Evolutionary conservation across 2,888 invertebrate species (phyloP), one percentile per base, ranked within the genome.

Genomic region (Pardosa pseudoannulata): DNA sequence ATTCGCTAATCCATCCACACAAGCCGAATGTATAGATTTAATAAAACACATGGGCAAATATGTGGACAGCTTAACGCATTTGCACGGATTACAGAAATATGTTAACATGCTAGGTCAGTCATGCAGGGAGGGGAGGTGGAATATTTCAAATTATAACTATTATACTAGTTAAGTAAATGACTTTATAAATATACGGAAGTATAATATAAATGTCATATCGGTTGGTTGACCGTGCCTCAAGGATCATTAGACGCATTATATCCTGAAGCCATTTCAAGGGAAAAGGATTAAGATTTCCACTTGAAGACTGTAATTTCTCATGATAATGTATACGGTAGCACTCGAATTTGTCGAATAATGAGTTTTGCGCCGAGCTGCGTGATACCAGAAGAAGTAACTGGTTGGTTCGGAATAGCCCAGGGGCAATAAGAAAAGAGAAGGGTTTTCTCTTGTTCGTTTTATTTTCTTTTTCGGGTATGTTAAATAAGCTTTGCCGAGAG

Each of bases 231-330:
- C 56, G 56, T 23, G 56, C 56, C 56, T 23, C 23, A 11, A 23
- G 56, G 3, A 56, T 23, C 56, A 56, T 56, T 56, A 56, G 11
- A 5, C 23, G 56, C 56, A 5, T 23, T 56, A 23, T 23, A 1
- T 56, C 56, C 56, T 56, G 23, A 19, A 23, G 56, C 56, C 1
- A 16, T 23, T 56, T 23, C 23, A 56, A 23, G 11, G 2, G 56
- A 23, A 56, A 56, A 56, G 56, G 56, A 56, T 56, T 56, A 56
- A 56, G 56, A 56, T 56, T 56, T 56, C 5, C 5, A 56, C 5
- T 23, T 23, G 56, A 56, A 56, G 23, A 56, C 23, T 56, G 11
- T 23, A 19, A 56, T 56, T 56, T 56, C 23, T 23, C 56, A 56
- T 56, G 56, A 23, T 56, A 56, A 56, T 56, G 23, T 11, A 56